phyloP scores from a whole-genome alignment of 1,140 invertebrate genomes.

The Scaptomyza montana region DNA sequence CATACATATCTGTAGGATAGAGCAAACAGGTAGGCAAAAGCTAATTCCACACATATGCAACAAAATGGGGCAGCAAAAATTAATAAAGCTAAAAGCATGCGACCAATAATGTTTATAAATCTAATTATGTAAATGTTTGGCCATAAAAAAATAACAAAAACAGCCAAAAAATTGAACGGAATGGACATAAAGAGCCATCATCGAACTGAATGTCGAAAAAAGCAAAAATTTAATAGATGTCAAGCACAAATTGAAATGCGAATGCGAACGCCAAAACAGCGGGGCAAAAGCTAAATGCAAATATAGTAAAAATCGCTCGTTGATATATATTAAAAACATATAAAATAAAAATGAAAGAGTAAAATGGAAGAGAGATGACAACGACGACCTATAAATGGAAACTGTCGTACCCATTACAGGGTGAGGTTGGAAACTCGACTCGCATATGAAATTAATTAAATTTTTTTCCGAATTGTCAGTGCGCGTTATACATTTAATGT shows the following conservation, averaged over 20 bases:
- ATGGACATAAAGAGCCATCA: neutral
- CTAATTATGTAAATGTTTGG: constrained; percentile 78
- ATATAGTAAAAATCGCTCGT: constrained; percentile 17
- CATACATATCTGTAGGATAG: constrained; percentile 4
- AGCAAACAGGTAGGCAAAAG: neutral
- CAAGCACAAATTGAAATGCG: constrained; percentile 73
- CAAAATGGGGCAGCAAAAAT: constrained; percentile 59
- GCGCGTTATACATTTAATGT: constrained; percentile 68
- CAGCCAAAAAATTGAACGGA: neutral
- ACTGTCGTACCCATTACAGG: constrained; percentile 6
- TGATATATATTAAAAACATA: constrained; percentile 42
- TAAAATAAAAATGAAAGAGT: constrained; percentile 5
- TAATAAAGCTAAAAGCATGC: constrained; percentile 80
- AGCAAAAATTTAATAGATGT: constrained; percentile 74
- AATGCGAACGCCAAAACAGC: constrained; percentile 53
- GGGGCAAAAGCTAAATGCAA: constrained; percentile 33
- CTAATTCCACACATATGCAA: constrained; percentile 49
- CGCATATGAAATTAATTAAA: constrained; percentile 80
- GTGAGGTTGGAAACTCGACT: constrained; percentile 46
- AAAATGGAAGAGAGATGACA: neutral
- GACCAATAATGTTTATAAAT: constrained; percentile 79
- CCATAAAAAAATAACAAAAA: constrained; percentile 51
- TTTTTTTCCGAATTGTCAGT: constrained; percentile 55
- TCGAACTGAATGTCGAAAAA: constrained; percentile 21
- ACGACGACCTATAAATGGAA: constrained; percentile 20